Percentiles rank a stretch among this genome's conserved stretches.
Evolutionary conservation across 2,113 vertebrate species (phyloP).

Genomic region (Macrotus californicus): DNA sequence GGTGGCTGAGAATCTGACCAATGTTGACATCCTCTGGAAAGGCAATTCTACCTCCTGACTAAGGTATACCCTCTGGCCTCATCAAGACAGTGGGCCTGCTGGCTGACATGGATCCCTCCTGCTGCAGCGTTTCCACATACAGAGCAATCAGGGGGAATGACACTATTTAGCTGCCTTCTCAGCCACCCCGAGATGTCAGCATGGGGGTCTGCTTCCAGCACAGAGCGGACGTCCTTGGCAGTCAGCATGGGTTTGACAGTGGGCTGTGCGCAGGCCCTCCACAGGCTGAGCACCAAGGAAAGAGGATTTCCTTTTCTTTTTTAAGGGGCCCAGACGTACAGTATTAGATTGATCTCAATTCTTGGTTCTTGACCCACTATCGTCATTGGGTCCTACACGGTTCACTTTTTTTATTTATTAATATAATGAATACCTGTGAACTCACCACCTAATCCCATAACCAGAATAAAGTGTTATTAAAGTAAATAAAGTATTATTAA

Average conservation of each 20-base stretch:
- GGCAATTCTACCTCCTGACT: not conserved
- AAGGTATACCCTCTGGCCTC: fast-evolving
- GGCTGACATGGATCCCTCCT: not conserved
- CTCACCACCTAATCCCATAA: not conserved
- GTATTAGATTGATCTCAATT: not conserved
- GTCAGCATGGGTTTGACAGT: not conserved
- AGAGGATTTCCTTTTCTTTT: not conserved
- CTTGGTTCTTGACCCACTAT: not conserved
- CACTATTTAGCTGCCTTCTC: not conserved
- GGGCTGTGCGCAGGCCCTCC: not conserved
- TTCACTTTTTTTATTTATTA: not conserved
- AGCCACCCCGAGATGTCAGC: not conserved
- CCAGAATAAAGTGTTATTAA: not conserved
- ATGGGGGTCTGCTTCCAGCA: not conserved
- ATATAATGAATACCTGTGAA: not conserved
- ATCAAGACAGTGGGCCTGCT: not conserved
- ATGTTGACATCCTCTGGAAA: not conserved
- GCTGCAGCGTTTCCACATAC: too few species aligned
- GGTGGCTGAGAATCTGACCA: not conserved
- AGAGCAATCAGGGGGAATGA: not conserved
- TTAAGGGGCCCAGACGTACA: not conserved
- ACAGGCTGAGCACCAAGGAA: not conserved
- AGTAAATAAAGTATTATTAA: too few species aligned
- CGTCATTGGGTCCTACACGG: fast-evolving
- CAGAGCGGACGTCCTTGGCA: not conserved